phyloP scores from a whole-genome alignment of 2,888 invertebrate genomes.

The Cistogaster globosa region DNA sequence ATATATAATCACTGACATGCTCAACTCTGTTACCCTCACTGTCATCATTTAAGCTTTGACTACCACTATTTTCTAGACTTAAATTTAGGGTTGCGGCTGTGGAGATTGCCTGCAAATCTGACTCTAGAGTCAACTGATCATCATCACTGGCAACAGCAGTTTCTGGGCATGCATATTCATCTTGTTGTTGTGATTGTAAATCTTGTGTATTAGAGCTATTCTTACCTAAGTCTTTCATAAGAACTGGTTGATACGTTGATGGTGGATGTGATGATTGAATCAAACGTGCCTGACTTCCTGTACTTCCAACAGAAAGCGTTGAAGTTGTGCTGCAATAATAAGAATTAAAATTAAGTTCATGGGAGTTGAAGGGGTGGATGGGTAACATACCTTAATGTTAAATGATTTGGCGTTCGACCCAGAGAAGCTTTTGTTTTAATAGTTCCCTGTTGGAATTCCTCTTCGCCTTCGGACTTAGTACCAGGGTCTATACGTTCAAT shows the following conservation, averaged over 20 bases:
- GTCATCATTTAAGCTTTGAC: constrained; percentile 72
- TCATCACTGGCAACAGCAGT: constrained; percentile 58
- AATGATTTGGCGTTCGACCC: constrained; percentile 96
- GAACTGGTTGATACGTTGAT: constrained; percentile 94
- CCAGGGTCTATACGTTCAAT: constrained; percentile 88
- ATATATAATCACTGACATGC: constrained; percentile 53
- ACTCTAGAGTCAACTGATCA: constrained; percentile 74
- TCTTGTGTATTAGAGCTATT: constrained; percentile 76
- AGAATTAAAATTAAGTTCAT: background rate
- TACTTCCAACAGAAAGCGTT: constrained; percentile 96
- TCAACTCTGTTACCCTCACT: constrained; percentile 55
- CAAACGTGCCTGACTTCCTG: constrained; percentile 95
- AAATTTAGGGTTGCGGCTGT: constrained; percentile 80
- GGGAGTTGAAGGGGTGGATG: no score
- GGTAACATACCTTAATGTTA: constrained; percentile 88
- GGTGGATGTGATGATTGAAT: constrained; percentile 97
- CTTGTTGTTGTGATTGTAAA: constrained; percentile 75
- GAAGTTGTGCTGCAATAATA: constrained; percentile 92
- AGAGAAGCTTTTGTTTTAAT: constrained; percentile 87
- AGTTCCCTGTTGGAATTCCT: constrained; percentile 88
- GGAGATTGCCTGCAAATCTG: constrained; percentile 78
- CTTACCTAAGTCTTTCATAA: constrained; percentile 95
- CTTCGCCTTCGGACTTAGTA: constrained; percentile 94
- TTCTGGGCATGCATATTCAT: constrained; percentile 72
- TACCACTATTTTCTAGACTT: constrained; percentile 79